Conservation (phyloP, 2,888 invertebrate genomes). For the Balanococcus diminutus region DNA sequence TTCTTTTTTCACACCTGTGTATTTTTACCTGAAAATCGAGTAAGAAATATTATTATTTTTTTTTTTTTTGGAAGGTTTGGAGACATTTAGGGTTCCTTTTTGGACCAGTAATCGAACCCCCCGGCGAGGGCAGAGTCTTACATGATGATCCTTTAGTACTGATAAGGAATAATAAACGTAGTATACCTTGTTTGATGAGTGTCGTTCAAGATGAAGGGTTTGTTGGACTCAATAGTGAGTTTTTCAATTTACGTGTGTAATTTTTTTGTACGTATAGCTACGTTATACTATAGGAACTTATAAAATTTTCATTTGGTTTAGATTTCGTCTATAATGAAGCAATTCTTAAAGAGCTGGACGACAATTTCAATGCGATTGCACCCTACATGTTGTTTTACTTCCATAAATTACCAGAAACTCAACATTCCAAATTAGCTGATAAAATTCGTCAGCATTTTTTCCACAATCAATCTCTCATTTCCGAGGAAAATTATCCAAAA, state of each 20-base stretch:
- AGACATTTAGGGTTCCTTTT: slow-evolving; percentile 63
- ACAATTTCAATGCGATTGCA: slow-evolving; percentile 57
- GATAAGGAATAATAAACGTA: background rate
- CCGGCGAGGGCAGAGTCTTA: slow-evolving; percentile 54
- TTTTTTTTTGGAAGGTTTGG: slow-evolving; percentile 14
- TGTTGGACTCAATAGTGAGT: slow-evolving; percentile 29
- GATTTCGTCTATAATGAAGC: slow-evolving; percentile 54
- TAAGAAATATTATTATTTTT: background rate
- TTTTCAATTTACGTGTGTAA: background rate
- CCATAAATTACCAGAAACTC: slow-evolving; percentile 57
- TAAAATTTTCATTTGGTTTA: too few species aligned
- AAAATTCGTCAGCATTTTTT: slow-evolving; percentile 58
- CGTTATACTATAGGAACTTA: too few species aligned
- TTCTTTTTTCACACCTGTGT: background rate
- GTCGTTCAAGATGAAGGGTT: slow-evolving; percentile 75
- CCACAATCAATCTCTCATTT: slow-evolving; percentile 33
- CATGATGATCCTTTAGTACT: background rate
- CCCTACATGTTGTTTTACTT: slow-evolving; percentile 59
- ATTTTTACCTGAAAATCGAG: background rate
- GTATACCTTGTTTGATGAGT: slow-evolving; percentile 71
- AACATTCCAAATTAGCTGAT: slow-evolving; percentile 55
- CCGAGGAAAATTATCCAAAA: background rate
- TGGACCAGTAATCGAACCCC: slow-evolving; percentile 72
- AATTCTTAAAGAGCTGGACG: slow-evolving; percentile 57
- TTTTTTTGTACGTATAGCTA: background rate